Evolutionary conservation across 2,797 vertebrate species (phyloP), one percentile per base, ranked within the genome.

Genomic region (Ataeniobius toweri): DNA sequence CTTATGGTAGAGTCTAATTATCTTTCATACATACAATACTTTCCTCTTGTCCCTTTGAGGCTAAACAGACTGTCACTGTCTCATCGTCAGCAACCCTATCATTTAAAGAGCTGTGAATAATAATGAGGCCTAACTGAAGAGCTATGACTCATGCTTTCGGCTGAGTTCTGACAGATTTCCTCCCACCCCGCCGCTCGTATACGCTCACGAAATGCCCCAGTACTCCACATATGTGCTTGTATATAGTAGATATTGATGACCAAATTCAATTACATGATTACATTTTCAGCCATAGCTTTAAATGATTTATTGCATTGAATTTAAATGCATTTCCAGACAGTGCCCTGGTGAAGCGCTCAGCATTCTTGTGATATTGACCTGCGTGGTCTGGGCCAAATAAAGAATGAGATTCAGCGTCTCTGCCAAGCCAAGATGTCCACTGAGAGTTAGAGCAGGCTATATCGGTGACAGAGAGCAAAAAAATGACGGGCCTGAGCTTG

Each of bases 221-320:
- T 55, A 74, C 73, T 80, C 75, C 6, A 61, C 89, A 91, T 86
- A 80, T 51, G 89, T 82, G 86, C 80, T 63, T 79, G 76, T 90
- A 88, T 89, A 89, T 88, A 82, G 84, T 88, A 89, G 88, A 91
- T 94, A 94, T 94, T 95, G 93, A 96, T 95, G 94, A 93, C 92
- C 90, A 86, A 90, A 95, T 93, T 94, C 93, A 95, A 95, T 95
- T 95, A 94, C 93, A 95, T 94, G 93, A 95, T 95, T 94, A 92
- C 92, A 91, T 93, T 94, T 93, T 94, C 92, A 89, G 92, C 88
- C 81, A 18, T 85, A 88, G 89, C 90, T 89, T 92, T 92, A 91
- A 91, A 93, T 92, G 91, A 95, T 94, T 94, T 93, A 94, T 93
- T 84, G 89, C 91, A 71, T 85, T 81, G 89, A 84, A 93, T 94